Conservation (phyloP, 2,113 vertebrate genomes). For the Nettapus auritus region DNA sequence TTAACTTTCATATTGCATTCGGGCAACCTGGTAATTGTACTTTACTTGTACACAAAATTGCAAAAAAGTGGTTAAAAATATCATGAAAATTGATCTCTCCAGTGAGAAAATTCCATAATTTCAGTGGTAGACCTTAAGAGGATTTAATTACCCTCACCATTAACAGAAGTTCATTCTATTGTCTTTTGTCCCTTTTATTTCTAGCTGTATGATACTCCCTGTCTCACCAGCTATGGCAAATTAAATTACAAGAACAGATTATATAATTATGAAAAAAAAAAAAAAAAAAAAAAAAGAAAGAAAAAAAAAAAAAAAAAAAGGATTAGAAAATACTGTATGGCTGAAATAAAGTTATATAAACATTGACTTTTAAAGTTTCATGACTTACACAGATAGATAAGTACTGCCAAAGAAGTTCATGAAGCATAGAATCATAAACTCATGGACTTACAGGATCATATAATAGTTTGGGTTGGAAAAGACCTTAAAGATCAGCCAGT, state of each 20-base stretch:
- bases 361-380: constrained; percentile 3
- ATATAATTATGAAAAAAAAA: neutral
- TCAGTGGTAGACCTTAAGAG: neutral
- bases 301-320: neutral
- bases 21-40: neutral
- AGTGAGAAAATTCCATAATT: neutral
- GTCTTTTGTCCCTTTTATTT: neutral
- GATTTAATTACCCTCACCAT: neutral
- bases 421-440: neutral
- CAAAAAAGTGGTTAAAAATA: neutral
- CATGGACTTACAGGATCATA: too few relatives aligned
- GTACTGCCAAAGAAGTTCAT: neutral
- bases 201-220: neutral
- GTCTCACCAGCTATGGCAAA: neutral
- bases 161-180: neutral
- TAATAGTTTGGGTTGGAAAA: too few relatives aligned
- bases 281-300: fast-evolving
- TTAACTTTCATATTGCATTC: neutral
- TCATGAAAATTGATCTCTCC: neutral
- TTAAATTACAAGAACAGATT: neutral
- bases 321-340: neutral
- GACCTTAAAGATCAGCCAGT: too few relatives aligned
- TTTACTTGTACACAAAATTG: neutral
- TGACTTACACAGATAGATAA: neutral
- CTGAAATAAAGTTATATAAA: neutral